Base-by-base conservation (phyloP, 2,888 invertebrate genomes). In the Trachelus iudaicus region DNA sequence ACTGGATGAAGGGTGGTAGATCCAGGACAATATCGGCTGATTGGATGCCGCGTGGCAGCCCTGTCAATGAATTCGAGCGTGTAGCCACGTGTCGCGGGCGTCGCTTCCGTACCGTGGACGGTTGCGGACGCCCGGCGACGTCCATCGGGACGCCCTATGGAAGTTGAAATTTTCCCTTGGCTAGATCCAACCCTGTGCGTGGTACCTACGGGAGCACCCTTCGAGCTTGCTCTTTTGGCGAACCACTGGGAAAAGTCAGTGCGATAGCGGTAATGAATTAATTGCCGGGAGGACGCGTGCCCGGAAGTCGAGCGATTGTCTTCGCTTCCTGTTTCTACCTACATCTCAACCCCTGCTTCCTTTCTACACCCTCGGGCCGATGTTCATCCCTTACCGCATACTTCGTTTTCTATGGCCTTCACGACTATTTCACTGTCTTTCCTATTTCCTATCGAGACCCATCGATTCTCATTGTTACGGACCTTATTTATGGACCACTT, bases 21-120 rank as follows among this genome's bases (percentile, higher is more conserved):
- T 56, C 23, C 56, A 78, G 83, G 79, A 87, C 87, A 86, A 89
- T 89, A 84, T 83, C 83, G 85, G 83, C 84, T 89, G 89, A 90
- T 91, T 89, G 89, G 87, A 82, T 85, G 91, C 87, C 91, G 88
- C 91, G 91, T 91, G 90, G 77, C 90, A 84, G 83, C 81, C 79
- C 82, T 81, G 84, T 83, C 85, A 84, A 86, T 87, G 85, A 86
- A 86, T 87, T 87, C 84, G 84, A 84, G 84, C 82, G 83, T 79
- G 75, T 80, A 80, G 87, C 82, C 89, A 88, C 89, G 89, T 89
- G 89, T 81, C 85, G 82, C 77, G 79, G 74, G 80, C 76, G 77
- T 77, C 77, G 81, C 74, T 79, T 81, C 69, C 75, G 76, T 77
- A 79, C 76, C 78, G 80, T 23, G 23, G 56, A 56, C 56, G 56